Evolutionary conservation across 2,113 vertebrate species (phyloP).

Genomic region (Ahaetulla prasina): DNA sequence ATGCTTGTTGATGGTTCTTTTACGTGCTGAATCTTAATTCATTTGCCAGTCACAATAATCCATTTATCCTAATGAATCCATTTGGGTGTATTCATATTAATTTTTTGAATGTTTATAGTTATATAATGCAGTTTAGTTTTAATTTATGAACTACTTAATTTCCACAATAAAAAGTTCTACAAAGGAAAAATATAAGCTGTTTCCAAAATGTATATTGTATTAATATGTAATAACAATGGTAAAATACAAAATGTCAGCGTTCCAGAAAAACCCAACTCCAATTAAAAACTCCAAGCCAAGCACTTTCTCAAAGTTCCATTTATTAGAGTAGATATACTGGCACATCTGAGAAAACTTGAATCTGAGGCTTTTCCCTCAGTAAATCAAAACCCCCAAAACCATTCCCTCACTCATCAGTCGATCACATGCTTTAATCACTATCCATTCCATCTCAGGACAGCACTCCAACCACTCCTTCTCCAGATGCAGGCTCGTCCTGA

Average conservation of each 20-base stretch:
- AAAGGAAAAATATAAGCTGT: constrained; percentile 46
- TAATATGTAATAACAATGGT: constrained; percentile 44
- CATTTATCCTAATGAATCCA: constrained; percentile 67
- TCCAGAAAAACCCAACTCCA: no score
- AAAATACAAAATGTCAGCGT: background rate
- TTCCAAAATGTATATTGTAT: constrained; percentile 41
- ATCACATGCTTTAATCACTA: no score
- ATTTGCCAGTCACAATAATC: constrained; percentile 62
- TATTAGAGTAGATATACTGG: no score
- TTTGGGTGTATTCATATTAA: constrained; percentile 56
- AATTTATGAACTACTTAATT: constrained; percentile 67
- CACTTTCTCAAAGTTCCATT: no score
- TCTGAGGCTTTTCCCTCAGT: no score
- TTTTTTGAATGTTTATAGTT: constrained; percentile 54
- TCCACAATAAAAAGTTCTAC: constrained; percentile 24
- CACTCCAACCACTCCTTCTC: no score
- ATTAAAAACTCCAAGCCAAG: no score
- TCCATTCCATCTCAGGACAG: no score
- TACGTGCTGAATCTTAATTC: constrained; percentile 66
- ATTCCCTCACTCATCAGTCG: no score
- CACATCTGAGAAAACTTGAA: no score
- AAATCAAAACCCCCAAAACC: no score
- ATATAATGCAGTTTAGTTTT: constrained; percentile 57
- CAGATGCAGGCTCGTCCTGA: no score
- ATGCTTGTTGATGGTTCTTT: constrained; percentile 60